These are phyloP conservation scores for Halyomorpha halys DNA, from an alignment of 1,140 invertebrate genomes.

Conservation along the genomic window DNA sequence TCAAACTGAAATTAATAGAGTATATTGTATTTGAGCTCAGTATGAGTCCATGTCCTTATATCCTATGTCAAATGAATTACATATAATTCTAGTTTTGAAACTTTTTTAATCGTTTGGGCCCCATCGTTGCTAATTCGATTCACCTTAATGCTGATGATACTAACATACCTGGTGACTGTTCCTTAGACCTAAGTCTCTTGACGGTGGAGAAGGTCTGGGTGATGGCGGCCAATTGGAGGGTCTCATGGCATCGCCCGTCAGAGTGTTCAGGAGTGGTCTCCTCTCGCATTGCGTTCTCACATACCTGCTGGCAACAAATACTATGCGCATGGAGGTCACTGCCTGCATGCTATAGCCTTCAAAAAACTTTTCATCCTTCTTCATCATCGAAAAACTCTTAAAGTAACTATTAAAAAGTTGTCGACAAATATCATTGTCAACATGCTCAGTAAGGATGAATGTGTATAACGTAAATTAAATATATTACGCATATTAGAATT, in stretches of 20 bases:
- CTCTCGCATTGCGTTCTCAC: neutral
- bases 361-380: neutral
- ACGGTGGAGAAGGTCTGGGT: conserved; percentile 35
- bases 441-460: no score
- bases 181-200: conserved; percentile 32
- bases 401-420: neutral
- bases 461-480: no score
- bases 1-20: no score
- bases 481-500: no score
- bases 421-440: neutral
- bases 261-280: neutral
- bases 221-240: conserved; percentile 33
- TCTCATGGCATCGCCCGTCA: conserved; percentile 14
- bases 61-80: no score
- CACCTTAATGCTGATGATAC: no score
- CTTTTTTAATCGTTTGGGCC: no score
- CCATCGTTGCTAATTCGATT: no score
- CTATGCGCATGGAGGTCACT: neutral
- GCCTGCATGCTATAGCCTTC: neutral
- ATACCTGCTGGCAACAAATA: neutral
- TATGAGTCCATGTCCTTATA: no score
- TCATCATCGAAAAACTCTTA: neutral
- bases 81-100: no score
- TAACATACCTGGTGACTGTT: conserved; percentile 10
- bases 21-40: no score